Conservation (phyloP, 2,888 invertebrate species). For the Patella pellucida region DNA sequence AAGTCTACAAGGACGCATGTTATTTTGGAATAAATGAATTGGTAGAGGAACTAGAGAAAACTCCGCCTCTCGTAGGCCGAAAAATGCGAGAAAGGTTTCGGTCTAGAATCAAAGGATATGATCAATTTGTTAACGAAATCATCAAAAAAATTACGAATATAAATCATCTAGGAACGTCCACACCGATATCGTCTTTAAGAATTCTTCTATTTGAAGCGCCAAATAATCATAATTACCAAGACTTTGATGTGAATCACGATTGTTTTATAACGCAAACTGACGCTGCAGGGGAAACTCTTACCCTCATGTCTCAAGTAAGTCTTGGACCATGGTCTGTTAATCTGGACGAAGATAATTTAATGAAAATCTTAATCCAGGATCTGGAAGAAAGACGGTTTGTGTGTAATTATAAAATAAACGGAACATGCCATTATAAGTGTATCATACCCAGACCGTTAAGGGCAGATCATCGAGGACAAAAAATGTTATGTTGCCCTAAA, state of each 20-base stretch:
- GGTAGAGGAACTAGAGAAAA: slow-evolving; percentile 50
- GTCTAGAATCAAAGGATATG: slow-evolving; percentile 46
- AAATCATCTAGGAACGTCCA: not conserved
- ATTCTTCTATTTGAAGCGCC: slow-evolving; percentile 5
- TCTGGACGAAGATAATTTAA: slow-evolving; percentile 13
- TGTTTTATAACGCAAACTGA: slow-evolving; percentile 2
- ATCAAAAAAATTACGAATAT: slow-evolving; percentile 20
- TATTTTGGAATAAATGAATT: slow-evolving; percentile 62
- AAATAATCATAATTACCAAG: not conserved
- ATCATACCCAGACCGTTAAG: not conserved
- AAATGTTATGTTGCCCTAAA: slow-evolving; percentile 8
- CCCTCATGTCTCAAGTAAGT: not conserved
- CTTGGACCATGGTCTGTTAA: slow-evolving; percentile 11
- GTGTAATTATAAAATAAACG: slow-evolving; percentile 17
- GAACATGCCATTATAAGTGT: slow-evolving; percentile 21
- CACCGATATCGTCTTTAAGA: slow-evolving; percentile 14
- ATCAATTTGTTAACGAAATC: slow-evolving; percentile 41
- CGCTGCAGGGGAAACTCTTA: not conserved
- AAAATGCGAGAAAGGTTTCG: slow-evolving; percentile 50
- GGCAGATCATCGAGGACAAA: not conserved
- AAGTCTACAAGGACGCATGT: slow-evolving; percentile 59
- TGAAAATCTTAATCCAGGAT: slow-evolving; percentile 16
- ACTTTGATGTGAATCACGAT: slow-evolving; percentile 20
- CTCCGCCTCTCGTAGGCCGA: slow-evolving; percentile 48
- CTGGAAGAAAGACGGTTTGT: slow-evolving; percentile 22